A percentile compares a stretch with the other conserved stretches of the same genome.
Evolutionary conservation across 1,140 invertebrate genomes (phyloP).

Genomic region (Trichonephila clavipes): DNA sequence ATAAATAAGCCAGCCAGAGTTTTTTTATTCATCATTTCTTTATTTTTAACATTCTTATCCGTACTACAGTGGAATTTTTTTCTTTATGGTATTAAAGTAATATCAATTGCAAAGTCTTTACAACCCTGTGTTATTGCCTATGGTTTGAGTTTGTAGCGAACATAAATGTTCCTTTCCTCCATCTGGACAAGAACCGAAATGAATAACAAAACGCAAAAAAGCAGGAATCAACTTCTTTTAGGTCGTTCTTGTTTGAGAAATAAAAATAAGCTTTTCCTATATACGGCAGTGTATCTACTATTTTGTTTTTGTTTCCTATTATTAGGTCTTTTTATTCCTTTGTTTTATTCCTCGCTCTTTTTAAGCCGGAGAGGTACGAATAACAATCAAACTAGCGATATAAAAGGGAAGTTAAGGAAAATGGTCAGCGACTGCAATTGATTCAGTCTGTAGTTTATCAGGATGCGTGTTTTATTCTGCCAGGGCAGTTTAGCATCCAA

Average conservation of each 20-base stretch:
- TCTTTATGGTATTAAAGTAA: constrained; percentile 5
- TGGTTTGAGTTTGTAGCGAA: constrained; percentile 2
- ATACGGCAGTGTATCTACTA: not conserved
- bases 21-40: not conserved
- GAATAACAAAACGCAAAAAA: constrained; percentile 26
- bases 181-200: constrained; percentile 11
- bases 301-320: not conserved
- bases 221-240: constrained; percentile 15
- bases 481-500: constrained; percentile 70
- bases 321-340: not conserved
- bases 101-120: not conserved
- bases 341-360: constrained; percentile 20
- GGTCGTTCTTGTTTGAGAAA: constrained; percentile 20
- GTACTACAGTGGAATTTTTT: not conserved
- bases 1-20: not conserved
- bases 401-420: constrained; percentile 33
- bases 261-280: not conserved
- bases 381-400: constrained; percentile 45
- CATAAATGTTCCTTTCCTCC: not conserved
- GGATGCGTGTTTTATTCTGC: constrained; percentile 69
- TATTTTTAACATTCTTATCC: not conserved
- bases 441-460: constrained; percentile 57
- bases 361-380: constrained; percentile 43
- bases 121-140: not conserved
- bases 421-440: constrained; percentile 54